phyloP scores from a whole-genome alignment of 2,113 vertebrate genomes.

The Meriones unguiculatus region DNA sequence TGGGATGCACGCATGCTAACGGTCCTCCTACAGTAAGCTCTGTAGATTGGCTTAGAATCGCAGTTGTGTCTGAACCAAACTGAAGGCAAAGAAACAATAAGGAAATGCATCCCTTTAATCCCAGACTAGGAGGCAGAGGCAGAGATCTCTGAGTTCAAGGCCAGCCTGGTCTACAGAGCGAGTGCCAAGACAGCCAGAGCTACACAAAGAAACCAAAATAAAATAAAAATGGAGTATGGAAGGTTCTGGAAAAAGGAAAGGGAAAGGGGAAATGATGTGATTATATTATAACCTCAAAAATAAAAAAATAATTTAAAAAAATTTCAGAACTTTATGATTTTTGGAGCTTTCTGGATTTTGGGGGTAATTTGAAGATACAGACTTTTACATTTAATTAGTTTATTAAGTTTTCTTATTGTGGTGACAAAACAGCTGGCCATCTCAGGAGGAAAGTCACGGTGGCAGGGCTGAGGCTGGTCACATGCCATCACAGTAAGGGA shows the following conservation, averaged over 20 bases:
- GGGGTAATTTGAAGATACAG: background rate
- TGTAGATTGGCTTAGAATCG: background rate
- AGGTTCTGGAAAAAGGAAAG: too few relatives aligned
- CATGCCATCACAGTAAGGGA: background rate
- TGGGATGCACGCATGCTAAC: too few relatives aligned
- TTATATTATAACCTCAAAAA: background rate
- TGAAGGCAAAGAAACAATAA: background rate
- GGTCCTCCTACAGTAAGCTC: too few relatives aligned
- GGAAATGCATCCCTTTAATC: background rate
- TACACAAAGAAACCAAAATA: background rate
- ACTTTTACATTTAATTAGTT: background rate
- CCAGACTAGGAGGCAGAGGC: background rate
- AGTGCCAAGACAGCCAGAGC: background rate
- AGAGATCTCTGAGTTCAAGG: background rate
- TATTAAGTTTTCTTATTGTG: background rate
- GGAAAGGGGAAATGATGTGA: background rate
- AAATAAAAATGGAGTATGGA: background rate
- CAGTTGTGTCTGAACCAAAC: background rate
- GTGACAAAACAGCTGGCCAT: background rate
- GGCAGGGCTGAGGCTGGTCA: background rate
- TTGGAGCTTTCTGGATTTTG: background rate
- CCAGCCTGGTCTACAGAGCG: background rate
- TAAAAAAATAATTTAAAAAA: background rate
- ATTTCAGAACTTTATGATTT: background rate
- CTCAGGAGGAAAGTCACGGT: background rate